phyloP scores from a whole-genome alignment of 92 coral and sea anemone species.

The Epizoanthus rinbou region DNA sequence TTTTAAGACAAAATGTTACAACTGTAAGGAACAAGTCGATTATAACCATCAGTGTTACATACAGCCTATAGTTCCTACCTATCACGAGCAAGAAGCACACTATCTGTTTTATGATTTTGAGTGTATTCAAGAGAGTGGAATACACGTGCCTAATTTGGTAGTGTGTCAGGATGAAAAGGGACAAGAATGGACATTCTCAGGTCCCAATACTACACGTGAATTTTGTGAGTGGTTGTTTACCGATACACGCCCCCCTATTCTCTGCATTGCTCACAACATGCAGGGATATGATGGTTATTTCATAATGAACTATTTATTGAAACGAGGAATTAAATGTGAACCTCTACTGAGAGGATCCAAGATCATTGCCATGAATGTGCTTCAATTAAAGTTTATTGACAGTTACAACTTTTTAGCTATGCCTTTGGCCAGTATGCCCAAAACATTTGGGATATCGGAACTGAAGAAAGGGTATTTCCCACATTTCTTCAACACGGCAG shows the following conservation, averaged over 20 bases:
- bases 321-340: conserved; percentile 1
- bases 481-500: not conserved
- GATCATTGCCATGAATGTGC: not conserved
- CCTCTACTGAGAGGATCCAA: conserved; percentile 18
- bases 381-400: conserved; percentile 21
- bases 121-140: not conserved
- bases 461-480: not conserved
- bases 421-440: conserved; percentile 31
- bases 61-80: too few relatives aligned
- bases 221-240: not conserved
- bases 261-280: conserved; percentile 28
- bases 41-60: too few relatives aligned
- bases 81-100: too few relatives aligned
- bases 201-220: not conserved
- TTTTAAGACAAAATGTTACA: too few relatives aligned
- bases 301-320: conserved; percentile 1
- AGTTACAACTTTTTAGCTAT: conserved; percentile 35
- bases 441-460: conserved; percentile 38
- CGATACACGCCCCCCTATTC: not conserved
- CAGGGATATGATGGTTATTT: conserved; percentile 36
- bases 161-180: conserved; percentile 5
- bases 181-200: not conserved
- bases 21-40: too few relatives aligned
- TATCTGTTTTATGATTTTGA: too few relatives aligned
- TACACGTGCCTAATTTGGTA: not conserved